A percentile compares a stretch with the other conserved stretches of the same genome.
Conservation (phyloP, 2,888 invertebrate species). For the Drosophila ustulata region DNA sequence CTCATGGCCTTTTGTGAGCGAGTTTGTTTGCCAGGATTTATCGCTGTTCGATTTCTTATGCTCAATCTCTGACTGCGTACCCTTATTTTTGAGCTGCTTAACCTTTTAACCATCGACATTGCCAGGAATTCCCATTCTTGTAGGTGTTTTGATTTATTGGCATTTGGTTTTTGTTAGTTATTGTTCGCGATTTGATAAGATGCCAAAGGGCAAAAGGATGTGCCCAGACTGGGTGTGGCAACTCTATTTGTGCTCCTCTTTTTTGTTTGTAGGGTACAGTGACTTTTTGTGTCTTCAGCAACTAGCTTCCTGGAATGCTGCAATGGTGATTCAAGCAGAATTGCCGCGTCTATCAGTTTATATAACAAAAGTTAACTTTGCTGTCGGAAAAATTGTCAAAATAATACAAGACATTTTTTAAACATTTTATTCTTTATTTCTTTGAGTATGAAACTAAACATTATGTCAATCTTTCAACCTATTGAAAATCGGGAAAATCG, state of each 20-base stretch:
- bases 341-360: no score
- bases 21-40: constrained; percentile 67
- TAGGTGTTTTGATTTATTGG: constrained; percentile 76
- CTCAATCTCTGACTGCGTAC: constrained; percentile 52
- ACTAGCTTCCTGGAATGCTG: constrained; percentile 46
- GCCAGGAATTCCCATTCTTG: constrained; percentile 48
- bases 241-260: constrained; percentile 35
- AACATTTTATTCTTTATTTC: no score
- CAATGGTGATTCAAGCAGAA: constrained; percentile 3
- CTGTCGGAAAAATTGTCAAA: no score
- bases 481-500: no score
- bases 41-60: constrained; percentile 71
- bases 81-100: constrained; percentile 53
- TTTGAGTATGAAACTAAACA: no score
- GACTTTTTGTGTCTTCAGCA: constrained; percentile 35
- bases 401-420: no score
- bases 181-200: constrained; percentile 72
- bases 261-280: constrained; percentile 19
- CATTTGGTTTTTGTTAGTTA: constrained; percentile 45
- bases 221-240: constrained; percentile 33
- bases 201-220: constrained; percentile 55
- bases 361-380: no score
- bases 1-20: constrained; percentile 48
- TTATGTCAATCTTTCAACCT: no score
- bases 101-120: constrained; percentile 55